These are phyloP conservation scores for Oreochromis niloticus DNA, from an alignment of 2,113 vertebrate species.

Conservation along the genomic window DNA sequence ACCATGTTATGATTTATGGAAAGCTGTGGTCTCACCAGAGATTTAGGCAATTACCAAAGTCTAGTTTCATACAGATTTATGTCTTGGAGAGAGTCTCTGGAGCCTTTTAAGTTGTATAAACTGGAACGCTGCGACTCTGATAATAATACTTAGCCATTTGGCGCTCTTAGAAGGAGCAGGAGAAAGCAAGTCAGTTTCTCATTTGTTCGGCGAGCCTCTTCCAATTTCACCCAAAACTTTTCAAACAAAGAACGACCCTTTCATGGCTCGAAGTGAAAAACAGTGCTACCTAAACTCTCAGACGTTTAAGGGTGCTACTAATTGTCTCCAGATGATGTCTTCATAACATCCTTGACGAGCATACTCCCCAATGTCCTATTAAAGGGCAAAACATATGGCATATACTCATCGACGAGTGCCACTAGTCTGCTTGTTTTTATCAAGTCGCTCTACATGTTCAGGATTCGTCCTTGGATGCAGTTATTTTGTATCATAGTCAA, in stretches of 20 bases:
- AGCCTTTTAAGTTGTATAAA: constrained; percentile 38
- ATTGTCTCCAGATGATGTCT: constrained; percentile 35
- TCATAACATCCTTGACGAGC: not conserved
- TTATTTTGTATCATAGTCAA: not conserved
- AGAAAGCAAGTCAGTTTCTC: not conserved
- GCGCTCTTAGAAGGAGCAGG: not conserved
- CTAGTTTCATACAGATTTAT: constrained; percentile 48
- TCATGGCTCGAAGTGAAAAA: not conserved
- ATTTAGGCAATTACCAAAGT: constrained; percentile 46
- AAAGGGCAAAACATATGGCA: not conserved
- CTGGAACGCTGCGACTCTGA: constrained; percentile 11
- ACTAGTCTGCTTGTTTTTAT: not conserved
- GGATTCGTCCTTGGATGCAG: not conserved
- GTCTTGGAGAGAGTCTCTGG: constrained; percentile 3
- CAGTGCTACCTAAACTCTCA: not conserved
- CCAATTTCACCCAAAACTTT: not conserved
- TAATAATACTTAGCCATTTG: constrained; percentile 9
- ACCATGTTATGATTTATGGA: constrained; percentile 52
- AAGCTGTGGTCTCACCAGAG: constrained; percentile 39
- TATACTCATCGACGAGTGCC: not conserved
- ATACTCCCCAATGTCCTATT: not conserved
- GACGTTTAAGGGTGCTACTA: not conserved
- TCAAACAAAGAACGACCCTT: not conserved
- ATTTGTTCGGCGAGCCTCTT: not conserved
- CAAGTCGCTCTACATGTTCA: not conserved